Conservation (phyloP, 2,888 invertebrate species). For the Neria commutata region DNA sequence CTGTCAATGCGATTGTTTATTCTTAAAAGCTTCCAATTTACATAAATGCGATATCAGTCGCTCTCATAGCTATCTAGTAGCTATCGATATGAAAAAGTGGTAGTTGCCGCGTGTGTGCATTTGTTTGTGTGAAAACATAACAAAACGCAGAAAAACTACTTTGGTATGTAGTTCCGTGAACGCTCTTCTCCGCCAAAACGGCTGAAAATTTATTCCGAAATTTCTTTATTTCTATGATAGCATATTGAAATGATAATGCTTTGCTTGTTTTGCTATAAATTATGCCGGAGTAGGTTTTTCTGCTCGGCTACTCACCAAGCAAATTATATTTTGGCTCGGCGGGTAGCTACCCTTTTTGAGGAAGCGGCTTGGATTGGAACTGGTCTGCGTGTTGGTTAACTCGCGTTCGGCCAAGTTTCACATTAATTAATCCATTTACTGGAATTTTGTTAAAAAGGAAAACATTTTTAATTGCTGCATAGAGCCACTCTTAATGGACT, state of each 20-base stretch:
- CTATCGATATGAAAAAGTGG: no score
- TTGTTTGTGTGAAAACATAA: background rate
- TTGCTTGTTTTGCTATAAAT: slow-evolving; percentile 37
- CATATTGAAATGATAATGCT: no score
- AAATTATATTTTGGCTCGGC: no score
- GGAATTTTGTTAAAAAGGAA: background rate
- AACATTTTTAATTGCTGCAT: no score
- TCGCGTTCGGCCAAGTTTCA: background rate
- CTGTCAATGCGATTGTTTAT: no score
- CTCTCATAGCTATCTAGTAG: no score
- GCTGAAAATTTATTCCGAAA: slow-evolving; percentile 14
- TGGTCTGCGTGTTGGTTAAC: background rate
- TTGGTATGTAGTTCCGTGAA: slow-evolving; percentile 42
- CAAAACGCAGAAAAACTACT: background rate
- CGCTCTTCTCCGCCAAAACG: slow-evolving; percentile 27
- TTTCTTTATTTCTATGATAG: slow-evolving; percentile 13
- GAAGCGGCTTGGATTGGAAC: background rate
- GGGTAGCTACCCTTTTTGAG: background rate
- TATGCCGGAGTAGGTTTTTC: slow-evolving; percentile 32
- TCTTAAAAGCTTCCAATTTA: no score
- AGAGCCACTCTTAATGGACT: no score
- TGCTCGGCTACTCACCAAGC: slow-evolving; percentile 16
- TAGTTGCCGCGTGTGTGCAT: no score
- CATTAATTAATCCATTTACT: background rate
- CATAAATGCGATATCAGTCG: no score